Percentiles rank a stretch among this genome's conserved stretches.
Evolutionary conservation across 2,113 vertebrate genomes (phyloP).

Genomic region (Callocephalon fimbriatum): DNA sequence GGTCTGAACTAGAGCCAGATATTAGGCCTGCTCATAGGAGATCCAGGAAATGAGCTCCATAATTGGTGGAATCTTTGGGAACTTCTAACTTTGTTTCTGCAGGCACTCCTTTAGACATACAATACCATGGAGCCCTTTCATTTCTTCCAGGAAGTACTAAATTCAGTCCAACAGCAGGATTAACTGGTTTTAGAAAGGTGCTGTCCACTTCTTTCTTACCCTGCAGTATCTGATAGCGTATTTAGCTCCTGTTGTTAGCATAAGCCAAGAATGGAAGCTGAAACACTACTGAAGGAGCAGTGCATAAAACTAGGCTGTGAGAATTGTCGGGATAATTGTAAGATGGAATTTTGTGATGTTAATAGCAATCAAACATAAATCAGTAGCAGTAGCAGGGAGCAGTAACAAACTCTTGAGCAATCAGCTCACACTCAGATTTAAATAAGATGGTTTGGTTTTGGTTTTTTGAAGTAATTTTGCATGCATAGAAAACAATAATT

Average conservation of each 20-base stretch:
- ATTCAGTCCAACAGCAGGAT: not conserved
- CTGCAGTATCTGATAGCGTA: not conserved
- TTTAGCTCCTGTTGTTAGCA: not conserved
- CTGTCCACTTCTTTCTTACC: not conserved
- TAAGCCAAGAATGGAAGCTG: not conserved
- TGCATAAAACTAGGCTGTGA: not conserved
- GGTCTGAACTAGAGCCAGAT: not conserved
- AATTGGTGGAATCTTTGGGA: not conserved
- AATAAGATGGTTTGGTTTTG: not conserved
- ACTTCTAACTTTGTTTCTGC: not conserved
- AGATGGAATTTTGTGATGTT: not conserved
- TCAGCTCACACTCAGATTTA: not conserved
- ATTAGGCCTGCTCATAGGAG: not conserved
- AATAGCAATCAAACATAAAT: not conserved
- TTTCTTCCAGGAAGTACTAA: not conserved
- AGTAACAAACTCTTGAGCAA: not conserved
- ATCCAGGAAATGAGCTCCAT: not conserved
- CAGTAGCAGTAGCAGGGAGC: not conserved
- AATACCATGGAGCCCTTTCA: not conserved
- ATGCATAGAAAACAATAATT: conserved; percentile 43
- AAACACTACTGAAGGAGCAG: not conserved
- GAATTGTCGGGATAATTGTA: not conserved
- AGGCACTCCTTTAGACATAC: not conserved
- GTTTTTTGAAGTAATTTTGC: not conserved
- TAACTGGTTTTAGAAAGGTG: not conserved